Conservation (phyloP, 1,140 invertebrate genomes). For the Temnothorax curvispinosus region DNA sequence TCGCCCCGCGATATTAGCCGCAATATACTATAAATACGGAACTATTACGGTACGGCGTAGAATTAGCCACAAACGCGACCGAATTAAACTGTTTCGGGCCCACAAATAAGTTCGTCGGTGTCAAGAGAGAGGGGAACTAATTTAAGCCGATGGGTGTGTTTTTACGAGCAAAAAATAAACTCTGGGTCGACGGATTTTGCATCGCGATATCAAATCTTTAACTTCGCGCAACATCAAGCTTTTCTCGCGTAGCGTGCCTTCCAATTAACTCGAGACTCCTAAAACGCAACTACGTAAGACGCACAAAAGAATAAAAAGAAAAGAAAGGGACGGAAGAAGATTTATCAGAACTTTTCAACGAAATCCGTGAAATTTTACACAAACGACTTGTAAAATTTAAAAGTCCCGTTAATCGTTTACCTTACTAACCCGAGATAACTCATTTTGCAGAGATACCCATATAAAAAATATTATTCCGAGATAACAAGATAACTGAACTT, state of each 20-base stretch:
- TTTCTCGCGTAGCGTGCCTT: background rate
- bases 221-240: background rate
- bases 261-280: background rate
- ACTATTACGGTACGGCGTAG: constrained; percentile 32
- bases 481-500: constrained; percentile 25
- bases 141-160: constrained; percentile 42
- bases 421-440: constrained; percentile 21
- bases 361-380: background rate
- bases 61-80: constrained; percentile 45
- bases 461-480: constrained; percentile 34
- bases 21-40: constrained; percentile 45
- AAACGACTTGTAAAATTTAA: background rate
- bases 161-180: constrained; percentile 35
- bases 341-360: background rate
- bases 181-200: constrained; percentile 32
- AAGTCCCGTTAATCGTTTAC: background rate
- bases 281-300: background rate
- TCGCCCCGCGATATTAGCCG: background rate
- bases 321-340: background rate
- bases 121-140: constrained; percentile 13
- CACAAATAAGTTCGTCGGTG: constrained; percentile 39
- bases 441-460: constrained; percentile 5
- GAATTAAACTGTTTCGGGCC: constrained; percentile 53
- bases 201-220: background rate
- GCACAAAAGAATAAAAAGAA: background rate